Evolutionary conservation across 2,113 vertebrate species (phyloP), one percentile per base, ranked within the genome.

Genomic region (Zosterops pallidus): DNA sequence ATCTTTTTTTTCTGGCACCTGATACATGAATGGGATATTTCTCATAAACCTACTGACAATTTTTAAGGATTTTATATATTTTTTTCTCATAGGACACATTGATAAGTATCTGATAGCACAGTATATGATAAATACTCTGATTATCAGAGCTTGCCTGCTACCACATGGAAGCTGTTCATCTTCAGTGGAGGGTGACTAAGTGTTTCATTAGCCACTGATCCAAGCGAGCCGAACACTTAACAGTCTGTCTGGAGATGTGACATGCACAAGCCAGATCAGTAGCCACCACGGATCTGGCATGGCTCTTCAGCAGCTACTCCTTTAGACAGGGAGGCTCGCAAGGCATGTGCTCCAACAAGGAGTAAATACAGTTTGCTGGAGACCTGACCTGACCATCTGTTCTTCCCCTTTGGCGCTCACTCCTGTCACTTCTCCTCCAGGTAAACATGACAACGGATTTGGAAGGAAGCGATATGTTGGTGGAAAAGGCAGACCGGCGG

Each of bases 381-480:
- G 70, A 87, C 65, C 63, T 80, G 70, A 87, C 65, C 63, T 80
- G 50, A 57, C 91, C 91, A 65, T 87, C 86, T 95, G 83, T 70
- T 93, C 46, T 64, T 75, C 55, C 67, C 80, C 77, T 87, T 55
- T 17, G 31, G 80, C 0, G 0, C 82, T 96, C 86, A 90, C 77
- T 64, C 52, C 88, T 55, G 50, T 89, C 59, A 50, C 81, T 94
- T 95, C 62, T 91, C 37, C 84, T 84, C 35, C 95, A 99, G 99
- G 99, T 99, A 97, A 99, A 99, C 94, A 99, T 99, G 99, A 98
- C 99, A 21, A 98, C 99, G 25, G 99, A 99, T 83, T 96, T 99
- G 98, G 99, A 99, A 96, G 99, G 99, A 33, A 99, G 98, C 5
- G 99, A 99, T 96, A 98, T 99, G 99, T 96, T 99, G 98, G 99